Base-by-base conservation (phyloP, 2,888 invertebrate species). In the Pachliopta kotzebuea region DNA sequence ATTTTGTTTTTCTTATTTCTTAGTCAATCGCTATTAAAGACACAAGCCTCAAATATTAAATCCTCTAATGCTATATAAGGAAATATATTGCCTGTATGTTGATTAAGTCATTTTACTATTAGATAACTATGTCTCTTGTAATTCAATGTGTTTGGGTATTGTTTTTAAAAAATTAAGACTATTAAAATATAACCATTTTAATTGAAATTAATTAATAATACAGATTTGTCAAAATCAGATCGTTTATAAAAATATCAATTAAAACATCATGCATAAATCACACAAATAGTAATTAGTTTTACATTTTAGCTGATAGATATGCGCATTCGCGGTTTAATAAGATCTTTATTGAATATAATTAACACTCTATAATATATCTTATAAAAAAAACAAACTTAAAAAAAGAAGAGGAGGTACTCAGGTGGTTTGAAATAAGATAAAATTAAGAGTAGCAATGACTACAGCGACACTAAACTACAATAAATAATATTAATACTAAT, bases 401-500 rank as follows among this genome's bases (percentile, higher is more conserved):
- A 24, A 79, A 74, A 82, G 84, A 83, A 81, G 86, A 86, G 82
- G 88, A 90, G 90, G 91, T 91, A 90, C 88, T 91, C 85, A 88
- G 90, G 91, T 90, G 88, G 88, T 85, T 81, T 87, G 81, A 79
- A 81, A 72, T 85, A 76, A 82, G 84, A 82, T 84, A 85, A 86
- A 85, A 83, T 82, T 84, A 85, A 78, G 79, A 76, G 79, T 84
- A 86, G 80, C 76, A 79, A 81, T 86, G 83, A 89, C 85, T 86
- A 88, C 76, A 80, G 74, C 72, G 74, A 80, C 70, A 75, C 86
- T 86, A 85, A 87, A 78, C 79, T 88, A 89, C 77, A 88, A 90
- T 88, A 89, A 91, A 91, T 90, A 89, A 84, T 85, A 86, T 85
- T 90, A 90, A 88, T 82, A 86, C 91, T 91, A 91, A 90, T 91